Evolutionary conservation across 2,113 vertebrate genomes (phyloP).

Genomic region (Mastomys coucha): DNA sequence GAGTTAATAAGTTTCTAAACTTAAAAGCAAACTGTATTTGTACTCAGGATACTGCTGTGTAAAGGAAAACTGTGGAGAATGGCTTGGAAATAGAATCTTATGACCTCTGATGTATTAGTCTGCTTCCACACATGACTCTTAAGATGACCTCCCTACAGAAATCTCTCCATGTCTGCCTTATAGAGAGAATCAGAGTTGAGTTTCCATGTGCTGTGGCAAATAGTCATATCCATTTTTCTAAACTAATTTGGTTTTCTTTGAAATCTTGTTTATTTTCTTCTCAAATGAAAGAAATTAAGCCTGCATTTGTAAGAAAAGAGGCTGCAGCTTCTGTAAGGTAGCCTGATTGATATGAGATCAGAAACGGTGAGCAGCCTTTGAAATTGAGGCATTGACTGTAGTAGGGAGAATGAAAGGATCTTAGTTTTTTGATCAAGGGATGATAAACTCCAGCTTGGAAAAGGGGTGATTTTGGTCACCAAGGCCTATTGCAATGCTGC

Average conservation of each 20-base stretch:
- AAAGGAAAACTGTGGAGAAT: background rate
- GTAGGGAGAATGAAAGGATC: constrained; percentile 62
- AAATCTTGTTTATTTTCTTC: constrained; percentile 29
- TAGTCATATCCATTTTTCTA: constrained; percentile 9
- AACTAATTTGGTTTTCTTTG: constrained; percentile 46
- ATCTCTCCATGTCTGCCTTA: background rate
- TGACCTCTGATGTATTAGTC: background rate
- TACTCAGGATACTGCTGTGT: background rate
- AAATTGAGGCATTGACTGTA: constrained; percentile 60
- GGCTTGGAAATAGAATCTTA: background rate
- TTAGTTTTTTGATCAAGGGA: constrained; percentile 66
- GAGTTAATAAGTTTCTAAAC: background rate
- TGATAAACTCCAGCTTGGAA: constrained; percentile 57
- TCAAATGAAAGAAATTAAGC: constrained; percentile 45
- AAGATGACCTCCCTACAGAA: background rate
- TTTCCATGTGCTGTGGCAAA: background rate
- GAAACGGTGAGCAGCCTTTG: constrained; percentile 72
- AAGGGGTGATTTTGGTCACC: constrained; percentile 59
- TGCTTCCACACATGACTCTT: background rate
- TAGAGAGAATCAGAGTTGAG: background rate
- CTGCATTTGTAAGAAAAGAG: constrained; percentile 69
- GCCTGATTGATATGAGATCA: constrained; percentile 71
- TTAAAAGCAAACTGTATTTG: background rate
- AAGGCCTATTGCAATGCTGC: constrained; percentile 60
- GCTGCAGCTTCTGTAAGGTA: constrained; percentile 63